A percentile compares a stretch with the other conserved stretches of the same genome.
Conservation (phyloP, 1,140 invertebrate genomes). For the Drosophila athabasca region DNA sequence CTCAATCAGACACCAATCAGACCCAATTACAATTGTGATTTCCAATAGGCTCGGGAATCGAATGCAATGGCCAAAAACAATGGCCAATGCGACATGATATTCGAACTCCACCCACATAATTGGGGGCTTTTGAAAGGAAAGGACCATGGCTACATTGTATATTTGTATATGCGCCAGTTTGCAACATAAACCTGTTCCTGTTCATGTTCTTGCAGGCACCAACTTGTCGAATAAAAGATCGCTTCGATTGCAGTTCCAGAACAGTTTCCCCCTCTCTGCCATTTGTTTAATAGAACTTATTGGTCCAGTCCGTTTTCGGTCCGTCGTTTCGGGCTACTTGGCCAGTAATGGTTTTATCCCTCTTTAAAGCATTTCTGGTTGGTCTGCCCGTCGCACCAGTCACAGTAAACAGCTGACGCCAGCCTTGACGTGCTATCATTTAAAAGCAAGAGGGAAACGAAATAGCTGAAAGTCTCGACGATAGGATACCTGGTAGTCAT, state of each 20-base stretch:
- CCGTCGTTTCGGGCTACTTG: constrained; percentile 40
- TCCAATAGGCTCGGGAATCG: constrained; percentile 69
- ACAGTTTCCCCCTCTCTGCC: too few relatives aligned
- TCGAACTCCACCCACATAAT: constrained; percentile 78
- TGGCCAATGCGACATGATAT: constrained; percentile 74
- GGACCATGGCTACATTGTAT: neutral
- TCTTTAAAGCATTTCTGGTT: constrained; percentile 80
- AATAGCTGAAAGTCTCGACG: neutral
- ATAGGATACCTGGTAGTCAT: too few relatives aligned
- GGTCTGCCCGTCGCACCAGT: constrained; percentile 76
- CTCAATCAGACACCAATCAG: constrained; percentile 48
- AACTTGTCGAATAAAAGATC: neutral
- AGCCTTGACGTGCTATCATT: constrained; percentile 62
- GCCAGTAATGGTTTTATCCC: constrained; percentile 70
- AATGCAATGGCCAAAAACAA: constrained; percentile 59
- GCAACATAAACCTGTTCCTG: constrained; percentile 12
- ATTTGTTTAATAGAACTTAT: too few relatives aligned
- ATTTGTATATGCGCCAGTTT: constrained; percentile 7
- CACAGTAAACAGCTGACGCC: constrained; percentile 74
- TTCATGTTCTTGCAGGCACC: constrained; percentile 22
- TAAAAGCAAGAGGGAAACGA: constrained; percentile 49
- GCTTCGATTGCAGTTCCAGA: neutral
- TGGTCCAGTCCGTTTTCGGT: neutral
- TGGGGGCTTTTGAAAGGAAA: constrained; percentile 22
- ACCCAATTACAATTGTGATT: constrained; percentile 72